A percentile compares a stretch with the other conserved stretches of the same genome.
phyloP scores from a whole-genome alignment of 92 coral and sea anemone species.

The Phenganax marumi region DNA sequence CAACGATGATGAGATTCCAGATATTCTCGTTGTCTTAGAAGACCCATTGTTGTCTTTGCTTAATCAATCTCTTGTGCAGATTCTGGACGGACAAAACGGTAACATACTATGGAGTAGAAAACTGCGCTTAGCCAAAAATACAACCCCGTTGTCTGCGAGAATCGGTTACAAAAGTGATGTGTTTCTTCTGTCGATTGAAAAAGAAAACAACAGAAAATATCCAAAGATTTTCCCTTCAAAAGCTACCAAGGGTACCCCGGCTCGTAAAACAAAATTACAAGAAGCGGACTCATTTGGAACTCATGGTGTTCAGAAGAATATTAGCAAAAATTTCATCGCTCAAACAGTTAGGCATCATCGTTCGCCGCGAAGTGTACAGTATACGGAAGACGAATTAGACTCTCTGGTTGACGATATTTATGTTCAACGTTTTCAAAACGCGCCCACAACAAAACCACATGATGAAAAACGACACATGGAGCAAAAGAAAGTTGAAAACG shows the following conservation, averaged over 20 bases:
- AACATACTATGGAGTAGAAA: constrained; percentile 36
- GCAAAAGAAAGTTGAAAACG: neutral
- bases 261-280: neutral
- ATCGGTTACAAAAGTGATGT: constrained; percentile 27
- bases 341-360: neutral
- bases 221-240: constrained; percentile 13
- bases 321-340: neutral
- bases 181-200: constrained; percentile 36
- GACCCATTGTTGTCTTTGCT: constrained; percentile 7
- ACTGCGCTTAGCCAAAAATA: constrained; percentile 16
- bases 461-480: neutral
- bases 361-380: constrained; percentile 5
- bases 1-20: constrained; percentile 34
- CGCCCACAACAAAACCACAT: neutral
- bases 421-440: neutral
- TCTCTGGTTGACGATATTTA: constrained; percentile 30
- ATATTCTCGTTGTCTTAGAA: constrained; percentile 31
- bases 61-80: constrained; percentile 36
- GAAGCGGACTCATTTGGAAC: neutral
- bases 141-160: constrained; percentile 23
- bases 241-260: neutral
- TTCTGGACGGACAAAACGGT: constrained; percentile 35
- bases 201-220: constrained; percentile 1
- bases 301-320: neutral
- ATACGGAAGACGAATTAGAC: constrained; percentile 28